Evolutionary conservation across 2,797 vertebrate species (phyloP), one percentile per base, ranked within the genome.

Genomic region (Poeciliopsis turneri): DNA sequence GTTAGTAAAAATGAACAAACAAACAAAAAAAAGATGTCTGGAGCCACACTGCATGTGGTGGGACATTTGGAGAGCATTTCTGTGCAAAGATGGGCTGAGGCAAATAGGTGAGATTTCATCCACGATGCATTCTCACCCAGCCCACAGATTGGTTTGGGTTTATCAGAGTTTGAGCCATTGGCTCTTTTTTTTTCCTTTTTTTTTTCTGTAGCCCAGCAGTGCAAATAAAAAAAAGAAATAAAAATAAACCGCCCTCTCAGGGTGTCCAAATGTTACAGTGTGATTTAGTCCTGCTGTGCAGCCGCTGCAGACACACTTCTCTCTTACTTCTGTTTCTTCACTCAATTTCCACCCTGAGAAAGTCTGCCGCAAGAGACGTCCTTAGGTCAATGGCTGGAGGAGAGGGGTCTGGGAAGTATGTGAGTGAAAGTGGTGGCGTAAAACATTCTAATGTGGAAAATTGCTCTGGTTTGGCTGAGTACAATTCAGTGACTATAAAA

Each of bases 141-240:
- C 39, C 86, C 82, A 69, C 81, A 86, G 77, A 87, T 79, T 90
- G 80, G 88, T 85, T 88, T 86, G 75, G 79, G 68, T 86, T 92
- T 82, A 89, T 90, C 82, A 71, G 16, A 87, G 86, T 82, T 83
- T 92, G 90, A 90, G 77, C 43, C 75, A 70, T 46, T 85, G 75
- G 64, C 72, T 78, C 33, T 55, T 4, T 55, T 55, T 55, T 53
- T 20, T 23, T n/a, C n/a, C 1, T 25, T 3, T 25, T 53, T 9
- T 51, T 18, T 5, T 5, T 1, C 49, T 70, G n/a, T 68, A 68
- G 74, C 81, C 88, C 88, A 88, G 76, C 59, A 68, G 79, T 61
- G 72, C 80, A 90, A 88, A 88, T 90, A 86, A 88, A 88, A 16
- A 30, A n/a, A 4, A n/a, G 11, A 55, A 55, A 51, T 10, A 25